phyloP scores from a whole-genome alignment of 1,140 invertebrate species.

The Hyphantria cunea region DNA sequence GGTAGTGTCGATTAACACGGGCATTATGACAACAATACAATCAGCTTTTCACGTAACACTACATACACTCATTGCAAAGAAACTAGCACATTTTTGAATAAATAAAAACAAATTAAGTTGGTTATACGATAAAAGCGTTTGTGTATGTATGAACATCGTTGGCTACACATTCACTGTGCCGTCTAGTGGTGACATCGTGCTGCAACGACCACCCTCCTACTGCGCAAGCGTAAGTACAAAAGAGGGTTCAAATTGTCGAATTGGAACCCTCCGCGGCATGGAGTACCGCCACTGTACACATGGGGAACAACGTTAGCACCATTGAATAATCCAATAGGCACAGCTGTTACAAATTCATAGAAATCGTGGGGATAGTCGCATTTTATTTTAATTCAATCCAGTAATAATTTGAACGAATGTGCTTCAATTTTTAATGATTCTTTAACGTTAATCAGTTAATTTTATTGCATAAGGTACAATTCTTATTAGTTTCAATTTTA shows the following conservation, averaged over 20 bases:
- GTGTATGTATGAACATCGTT: constrained; percentile 54
- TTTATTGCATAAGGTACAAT: no score
- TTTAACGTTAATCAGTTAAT: no score
- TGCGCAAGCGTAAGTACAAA: constrained; percentile 71
- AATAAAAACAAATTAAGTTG: constrained; percentile 9
- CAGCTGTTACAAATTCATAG: constrained; percentile 55
- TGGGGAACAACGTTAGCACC: constrained; percentile 51
- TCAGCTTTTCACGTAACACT: constrained; percentile 57
- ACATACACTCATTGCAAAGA: constrained; percentile 54
- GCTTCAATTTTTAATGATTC: no score
- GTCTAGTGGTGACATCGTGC: constrained; percentile 50
- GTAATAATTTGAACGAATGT: not conserved
- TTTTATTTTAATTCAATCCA: not conserved
- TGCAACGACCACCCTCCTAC: constrained; percentile 57
- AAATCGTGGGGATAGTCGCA: not conserved
- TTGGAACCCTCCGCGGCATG: constrained; percentile 19
- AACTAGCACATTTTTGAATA: constrained; percentile 25
- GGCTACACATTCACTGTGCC: constrained; percentile 52
- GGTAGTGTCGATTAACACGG: constrained; percentile 63
- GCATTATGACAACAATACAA: constrained; percentile 57
- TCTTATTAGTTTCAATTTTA: no score
- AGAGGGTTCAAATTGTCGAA: constrained; percentile 58
- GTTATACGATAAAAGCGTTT: constrained; percentile 9
- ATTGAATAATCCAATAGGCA: constrained; percentile 15
- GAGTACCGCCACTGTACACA: constrained; percentile 37